phyloP scores from a whole-genome alignment of 2,797 vertebrate species.

The Menidia menidia region DNA sequence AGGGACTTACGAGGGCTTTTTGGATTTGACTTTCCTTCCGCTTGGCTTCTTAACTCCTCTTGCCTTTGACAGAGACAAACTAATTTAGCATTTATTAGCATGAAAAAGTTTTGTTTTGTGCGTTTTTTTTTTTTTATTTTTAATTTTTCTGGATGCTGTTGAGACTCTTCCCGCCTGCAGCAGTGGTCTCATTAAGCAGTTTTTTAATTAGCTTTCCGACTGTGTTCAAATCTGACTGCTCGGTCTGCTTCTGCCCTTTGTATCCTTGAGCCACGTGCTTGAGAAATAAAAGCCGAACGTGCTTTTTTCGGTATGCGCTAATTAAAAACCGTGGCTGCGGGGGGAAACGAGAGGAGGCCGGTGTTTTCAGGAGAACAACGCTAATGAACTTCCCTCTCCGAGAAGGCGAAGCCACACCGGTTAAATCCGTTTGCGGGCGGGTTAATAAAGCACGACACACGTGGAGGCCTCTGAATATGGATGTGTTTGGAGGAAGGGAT shows the following conservation, averaged over 20 bases:
- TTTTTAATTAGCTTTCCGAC: slow-evolving; percentile 67
- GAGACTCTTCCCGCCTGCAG: slow-evolving; percentile 30
- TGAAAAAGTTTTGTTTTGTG: no score
- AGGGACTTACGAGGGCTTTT: slow-evolving; percentile 9
- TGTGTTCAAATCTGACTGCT: slow-evolving; percentile 52
- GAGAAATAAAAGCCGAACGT: slow-evolving; percentile 56
- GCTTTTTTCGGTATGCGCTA: slow-evolving; percentile 47
- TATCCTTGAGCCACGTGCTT: slow-evolving; percentile 55
- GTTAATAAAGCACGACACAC: slow-evolving; percentile 47
- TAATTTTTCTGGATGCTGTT: neutral
- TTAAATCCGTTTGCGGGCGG: slow-evolving; percentile 20
- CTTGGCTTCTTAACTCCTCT: slow-evolving; percentile 18
- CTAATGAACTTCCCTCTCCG: slow-evolving; percentile 42
- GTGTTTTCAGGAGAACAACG: slow-evolving; percentile 51
- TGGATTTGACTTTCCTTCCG: slow-evolving; percentile 5
- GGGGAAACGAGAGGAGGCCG: slow-evolving; percentile 61
- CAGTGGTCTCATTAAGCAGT: slow-evolving; percentile 62
- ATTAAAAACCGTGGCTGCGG: slow-evolving; percentile 53
- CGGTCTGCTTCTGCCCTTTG: slow-evolving; percentile 40
- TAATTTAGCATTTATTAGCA: slow-evolving; percentile 25
- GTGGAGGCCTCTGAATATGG: slow-evolving; percentile 2
- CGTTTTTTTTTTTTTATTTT: slow-evolving; percentile 26
- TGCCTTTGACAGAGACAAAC: slow-evolving; percentile 38
- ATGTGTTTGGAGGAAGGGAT: slow-evolving; percentile 25
- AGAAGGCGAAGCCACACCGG: slow-evolving; percentile 30